Evolutionary conservation across 2,113 vertebrate genomes (phyloP).

Genomic region (Alligator mississippiensis): DNA sequence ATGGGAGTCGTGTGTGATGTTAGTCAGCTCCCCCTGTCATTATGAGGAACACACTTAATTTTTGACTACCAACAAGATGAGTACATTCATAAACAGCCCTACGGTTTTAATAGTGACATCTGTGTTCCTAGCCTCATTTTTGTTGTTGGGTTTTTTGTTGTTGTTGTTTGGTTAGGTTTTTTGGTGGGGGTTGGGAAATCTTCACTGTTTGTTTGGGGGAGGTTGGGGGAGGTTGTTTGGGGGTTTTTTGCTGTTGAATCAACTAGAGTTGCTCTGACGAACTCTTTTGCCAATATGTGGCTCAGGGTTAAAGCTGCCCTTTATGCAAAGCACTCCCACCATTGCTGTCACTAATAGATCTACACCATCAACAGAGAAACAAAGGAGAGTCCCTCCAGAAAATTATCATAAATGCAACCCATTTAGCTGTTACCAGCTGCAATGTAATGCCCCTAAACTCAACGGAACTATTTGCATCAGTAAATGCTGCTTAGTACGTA

Average conservation of each 20-base stretch:
- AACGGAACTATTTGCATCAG: not conserved
- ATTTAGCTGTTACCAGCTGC: not conserved
- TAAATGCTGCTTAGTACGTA: not conserved
- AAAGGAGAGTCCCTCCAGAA: not conserved
- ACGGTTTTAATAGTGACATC: not conserved
- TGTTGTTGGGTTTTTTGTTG: too few relatives aligned
- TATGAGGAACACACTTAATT: too few relatives aligned
- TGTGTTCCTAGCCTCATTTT: not conserved
- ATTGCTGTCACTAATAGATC: not conserved
- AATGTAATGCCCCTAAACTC: not conserved
- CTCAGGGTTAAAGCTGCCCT: not conserved
- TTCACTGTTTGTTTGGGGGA: too few relatives aligned
- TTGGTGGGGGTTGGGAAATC: too few relatives aligned
- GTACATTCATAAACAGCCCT: not conserved
- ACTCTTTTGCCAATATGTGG: not conserved
- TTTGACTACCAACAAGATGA: not conserved
- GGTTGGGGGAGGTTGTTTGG: too few relatives aligned
- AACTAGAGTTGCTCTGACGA: too few relatives aligned
- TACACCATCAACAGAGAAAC: not conserved
- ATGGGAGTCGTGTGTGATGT: not conserved
- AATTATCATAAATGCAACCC: rapidly evolving
- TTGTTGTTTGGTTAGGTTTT: too few relatives aligned
- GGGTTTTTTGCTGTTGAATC: too few relatives aligned
- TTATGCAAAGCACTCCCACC: not conserved
- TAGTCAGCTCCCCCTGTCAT: not conserved